Base-by-base conservation (phyloP, 2,113 vertebrate genomes). In the Falcunculus frontatus region DNA sequence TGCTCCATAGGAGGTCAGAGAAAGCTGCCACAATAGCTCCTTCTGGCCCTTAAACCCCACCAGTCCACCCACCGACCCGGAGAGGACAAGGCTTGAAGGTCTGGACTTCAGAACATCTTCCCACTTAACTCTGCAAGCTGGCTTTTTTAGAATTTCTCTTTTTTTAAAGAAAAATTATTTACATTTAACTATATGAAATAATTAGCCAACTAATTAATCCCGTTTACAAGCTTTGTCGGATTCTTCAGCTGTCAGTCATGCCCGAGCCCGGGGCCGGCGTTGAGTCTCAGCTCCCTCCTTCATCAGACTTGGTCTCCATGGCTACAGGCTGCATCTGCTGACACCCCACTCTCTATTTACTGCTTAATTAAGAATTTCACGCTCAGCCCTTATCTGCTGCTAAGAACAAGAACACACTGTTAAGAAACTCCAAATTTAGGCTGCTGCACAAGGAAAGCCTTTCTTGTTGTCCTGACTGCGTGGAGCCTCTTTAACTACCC, bases 301-400 rank as follows among this genome's bases (percentile, higher is more conserved):
- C 98, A 97, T 98, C 98, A 97, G 97, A 90, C 97, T 98, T 91
- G 7, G 98, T 98, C 98, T 97, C 98, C 98, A 98, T 98, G 98
- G 95, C 98, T 98, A 98, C 98, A 91, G 97, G 97, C 98, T 98
- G 98, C 98, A 98, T 98, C 98, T 98, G 98, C 98, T 98, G 98
- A 98, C 98, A 98, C 98, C 98, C 98, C 95, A 97, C 97, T 98
- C 98, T 97, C 97, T 98, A 98, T 98, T 98, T 98, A 98, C 98
- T 98, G 98, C 98, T 98, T 98, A 98, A 98, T 98, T 98, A 98
- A 98, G 97, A 98, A 98, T 98, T 98, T 98, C 98, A 98, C 97
- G 98, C 98, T 98, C 97, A 98, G 97, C 93, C 98, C 98, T 98
- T 98, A 98, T 98, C 98, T 98, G 98, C 97, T 94, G 97, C 95